Base-by-base conservation (phyloP, 2,888 invertebrate species). In the Ochlodes sylvanus region DNA sequence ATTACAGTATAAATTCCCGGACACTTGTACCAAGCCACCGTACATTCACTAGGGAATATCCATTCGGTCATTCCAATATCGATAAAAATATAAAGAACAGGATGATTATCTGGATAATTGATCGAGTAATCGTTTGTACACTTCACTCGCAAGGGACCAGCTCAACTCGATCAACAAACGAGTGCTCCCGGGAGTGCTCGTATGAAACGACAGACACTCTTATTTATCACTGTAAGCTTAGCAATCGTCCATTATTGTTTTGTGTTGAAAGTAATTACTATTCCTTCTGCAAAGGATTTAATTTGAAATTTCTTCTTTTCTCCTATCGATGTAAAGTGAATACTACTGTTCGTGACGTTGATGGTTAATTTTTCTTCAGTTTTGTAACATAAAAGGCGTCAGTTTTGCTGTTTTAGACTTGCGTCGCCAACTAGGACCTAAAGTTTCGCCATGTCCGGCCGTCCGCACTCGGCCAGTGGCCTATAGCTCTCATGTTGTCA, bases 211-310 rank as follows among this genome's bases (percentile, higher is more conserved):
- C 32, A 32, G 54, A 32, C 32, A 6, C n/a, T 54, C 32, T 32
- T 54, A 54, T 32, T 54, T 54, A 27, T 54, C 52, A 52, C 32
- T 54, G 27, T 44, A 27, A 52, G 52, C 52, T 52, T 52, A 52
- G 52, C 52, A 21, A 14, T 52, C 52, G 12, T 52, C 52, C 52
- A 52, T 52, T 52, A 52, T 52, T 21, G 52, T 27, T 52, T 27
- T 21, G 52, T 19, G 21, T 21, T 14, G 17, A 52, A 52, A 21
- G 52, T 52, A 52, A 52, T 52, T 52, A 21, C 19, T 12, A 7
- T 15, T 47, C n/a, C 15, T 47, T 47, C 17, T 47, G 15, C 7
- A 47, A 17, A 47, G 15, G 7, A 47, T n/a, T 17, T 47, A 47
- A 17, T 42, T 47, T 15, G 7, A 7, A 15, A 1, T 47, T 47